phyloP scores from a whole-genome alignment of 2,888 invertebrate species.

The Mamestra brassicae region DNA sequence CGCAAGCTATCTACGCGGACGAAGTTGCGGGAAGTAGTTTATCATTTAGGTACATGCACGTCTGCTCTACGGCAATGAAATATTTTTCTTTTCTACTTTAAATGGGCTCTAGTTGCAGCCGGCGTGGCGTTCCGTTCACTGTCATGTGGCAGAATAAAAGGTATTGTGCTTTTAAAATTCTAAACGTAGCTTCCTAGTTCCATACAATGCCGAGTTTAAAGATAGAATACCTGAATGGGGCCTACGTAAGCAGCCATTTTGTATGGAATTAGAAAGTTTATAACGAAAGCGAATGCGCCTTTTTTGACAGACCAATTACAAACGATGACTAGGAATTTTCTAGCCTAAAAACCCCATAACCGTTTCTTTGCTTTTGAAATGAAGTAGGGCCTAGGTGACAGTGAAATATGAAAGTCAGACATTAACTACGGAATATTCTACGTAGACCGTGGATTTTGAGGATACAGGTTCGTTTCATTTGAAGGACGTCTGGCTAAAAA shows the following conservation, averaged over 20 bases:
- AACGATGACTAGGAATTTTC: slow-evolving; percentile 18
- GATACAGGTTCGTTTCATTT: no score
- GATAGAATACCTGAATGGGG: background rate
- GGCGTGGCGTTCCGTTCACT: background rate
- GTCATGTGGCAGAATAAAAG: slow-evolving; percentile 25
- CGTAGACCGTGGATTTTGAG: no score
- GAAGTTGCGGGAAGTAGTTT: no score
- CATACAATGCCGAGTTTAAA: slow-evolving; percentile 26
- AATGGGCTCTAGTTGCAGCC: no score
- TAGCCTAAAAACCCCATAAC: background rate
- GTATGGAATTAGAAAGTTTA: background rate
- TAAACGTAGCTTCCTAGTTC: slow-evolving; percentile 4
- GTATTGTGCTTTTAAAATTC: slow-evolving; percentile 21
- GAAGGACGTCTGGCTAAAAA: no score
- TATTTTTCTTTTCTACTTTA: background rate
- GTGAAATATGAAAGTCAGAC: no score
- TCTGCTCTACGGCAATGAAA: no score
- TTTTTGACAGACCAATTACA: slow-evolving; percentile 34
- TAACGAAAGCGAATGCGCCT: background rate
- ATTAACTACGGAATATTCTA: no score
- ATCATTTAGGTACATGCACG: no score
- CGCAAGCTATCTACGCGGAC: no score
- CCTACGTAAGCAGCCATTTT: slow-evolving; percentile 13
- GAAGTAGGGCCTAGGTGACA: no score
- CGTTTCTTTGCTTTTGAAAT: background rate